phyloP scores from a whole-genome alignment of 2,113 vertebrate species.

The Oxyruncus cristatus region DNA sequence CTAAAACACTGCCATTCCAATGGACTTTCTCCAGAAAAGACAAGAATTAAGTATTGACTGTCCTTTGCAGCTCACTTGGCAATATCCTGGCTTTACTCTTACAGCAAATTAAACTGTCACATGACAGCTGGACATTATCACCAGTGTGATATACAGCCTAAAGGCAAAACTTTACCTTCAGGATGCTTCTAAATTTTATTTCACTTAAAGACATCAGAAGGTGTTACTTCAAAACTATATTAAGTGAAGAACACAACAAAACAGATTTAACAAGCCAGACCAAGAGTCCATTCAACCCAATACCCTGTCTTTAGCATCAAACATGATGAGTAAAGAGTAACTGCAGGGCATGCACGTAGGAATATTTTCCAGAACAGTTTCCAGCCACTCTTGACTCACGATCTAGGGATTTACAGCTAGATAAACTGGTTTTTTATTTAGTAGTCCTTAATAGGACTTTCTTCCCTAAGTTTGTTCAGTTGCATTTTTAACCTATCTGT shows the following conservation, averaged over 20 bases:
- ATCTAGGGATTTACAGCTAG: not conserved
- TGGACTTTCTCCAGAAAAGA: not conserved
- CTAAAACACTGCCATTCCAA: not conserved
- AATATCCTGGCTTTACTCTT: not conserved
- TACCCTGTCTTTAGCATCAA: not conserved
- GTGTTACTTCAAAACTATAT: not conserved
- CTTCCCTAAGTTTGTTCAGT: not conserved
- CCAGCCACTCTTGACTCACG: not conserved
- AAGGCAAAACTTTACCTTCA: not conserved
- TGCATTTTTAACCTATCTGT: not conserved
- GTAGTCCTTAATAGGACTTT: not conserved
- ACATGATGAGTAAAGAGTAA: not conserved
- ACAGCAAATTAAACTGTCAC: not conserved
- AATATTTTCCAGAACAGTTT: not conserved
- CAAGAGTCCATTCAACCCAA: not conserved
- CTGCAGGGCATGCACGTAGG: not conserved
- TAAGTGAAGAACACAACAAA: not conserved
- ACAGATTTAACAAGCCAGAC: not conserved
- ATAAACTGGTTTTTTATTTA: not conserved
- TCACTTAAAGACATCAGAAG: not conserved
- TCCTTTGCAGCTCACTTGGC: not conserved
- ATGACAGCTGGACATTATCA: not conserved
- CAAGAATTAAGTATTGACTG: not conserved
- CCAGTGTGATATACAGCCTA: accelerated
- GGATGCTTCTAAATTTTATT: not conserved